Conservation (phyloP, 1,140 invertebrate species). For the Drosophila subobscura region DNA sequence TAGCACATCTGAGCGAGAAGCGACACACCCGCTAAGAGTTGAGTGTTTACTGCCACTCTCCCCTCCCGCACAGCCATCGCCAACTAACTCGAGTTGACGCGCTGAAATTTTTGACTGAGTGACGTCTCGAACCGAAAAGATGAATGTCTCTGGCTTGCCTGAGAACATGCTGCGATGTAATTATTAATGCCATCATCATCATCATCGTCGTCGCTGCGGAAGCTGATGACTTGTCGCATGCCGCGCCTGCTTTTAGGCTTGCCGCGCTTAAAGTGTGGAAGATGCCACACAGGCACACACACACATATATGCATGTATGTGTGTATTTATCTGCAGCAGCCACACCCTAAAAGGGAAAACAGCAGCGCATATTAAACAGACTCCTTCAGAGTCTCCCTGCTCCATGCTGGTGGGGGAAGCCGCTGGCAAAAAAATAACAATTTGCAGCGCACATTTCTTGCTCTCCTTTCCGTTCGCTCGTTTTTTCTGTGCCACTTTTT, state of each 20-base stretch:
- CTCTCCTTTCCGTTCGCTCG: slow-evolving; percentile 45
- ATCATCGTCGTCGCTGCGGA: slow-evolving; percentile 2
- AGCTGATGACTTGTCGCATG: slow-evolving; percentile 48
- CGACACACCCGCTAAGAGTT: slow-evolving; percentile 24
- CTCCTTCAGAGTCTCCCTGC: slow-evolving; percentile 13
- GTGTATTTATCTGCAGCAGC: slow-evolving; percentile 1
- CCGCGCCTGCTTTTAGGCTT: slow-evolving; percentile 53
- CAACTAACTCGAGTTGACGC: slow-evolving; percentile 67
- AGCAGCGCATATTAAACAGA: slow-evolving; percentile 55
- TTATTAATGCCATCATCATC: slow-evolving; percentile 68
- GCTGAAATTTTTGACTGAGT: slow-evolving; percentile 77
- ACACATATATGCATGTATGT: neutral
- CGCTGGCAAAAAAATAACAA: slow-evolving; percentile 74
- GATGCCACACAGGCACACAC: slow-evolving; percentile 14
- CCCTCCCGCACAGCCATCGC: slow-evolving; percentile 13
- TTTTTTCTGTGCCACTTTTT: slow-evolving; percentile 67
- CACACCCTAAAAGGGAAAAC: slow-evolving; percentile 47
- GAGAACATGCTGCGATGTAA: slow-evolving; percentile 59
- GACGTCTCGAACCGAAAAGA: slow-evolving; percentile 62
- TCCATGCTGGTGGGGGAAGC: neutral
- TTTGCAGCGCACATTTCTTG: slow-evolving; percentile 72
- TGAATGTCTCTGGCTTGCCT: slow-evolving; percentile 69
- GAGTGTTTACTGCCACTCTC: slow-evolving; percentile 18
- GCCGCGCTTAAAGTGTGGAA: slow-evolving; percentile 42
- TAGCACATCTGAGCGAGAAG: slow-evolving; percentile 69